Conservation (phyloP, 2,113 vertebrate genomes). For the Cettia cetti region DNA sequence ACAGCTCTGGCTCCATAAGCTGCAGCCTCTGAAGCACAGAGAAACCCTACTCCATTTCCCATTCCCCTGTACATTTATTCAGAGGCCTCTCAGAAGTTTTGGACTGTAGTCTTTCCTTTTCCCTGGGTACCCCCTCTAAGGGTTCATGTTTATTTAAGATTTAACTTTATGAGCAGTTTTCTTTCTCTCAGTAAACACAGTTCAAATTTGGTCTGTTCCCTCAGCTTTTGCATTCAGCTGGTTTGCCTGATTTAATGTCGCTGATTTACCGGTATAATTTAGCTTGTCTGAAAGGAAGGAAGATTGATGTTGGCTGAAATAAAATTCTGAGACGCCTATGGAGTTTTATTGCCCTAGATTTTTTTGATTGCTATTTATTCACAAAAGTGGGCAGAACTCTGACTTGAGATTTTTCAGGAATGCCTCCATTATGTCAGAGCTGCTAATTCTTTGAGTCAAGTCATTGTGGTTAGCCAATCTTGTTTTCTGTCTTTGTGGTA, state of each 20-base stretch:
- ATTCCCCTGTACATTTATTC: neutral
- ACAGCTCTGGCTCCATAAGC: neutral
- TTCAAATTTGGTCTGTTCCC: neutral
- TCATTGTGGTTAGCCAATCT: slow-evolving; percentile 59
- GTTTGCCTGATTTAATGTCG: neutral
- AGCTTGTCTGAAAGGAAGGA: slow-evolving; percentile 7
- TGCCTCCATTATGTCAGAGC: neutral
- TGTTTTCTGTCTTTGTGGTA: slow-evolving; percentile 55
- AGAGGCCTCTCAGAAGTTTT: neutral
- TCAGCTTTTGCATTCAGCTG: slow-evolving; percentile 10
- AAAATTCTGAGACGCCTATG: slow-evolving; percentile 3
- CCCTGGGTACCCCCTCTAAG: neutral
- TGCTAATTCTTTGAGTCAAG: slow-evolving; percentile 41
- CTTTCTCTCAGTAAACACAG: neutral
- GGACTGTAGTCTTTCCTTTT: neutral
- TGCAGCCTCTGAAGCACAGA: neutral
- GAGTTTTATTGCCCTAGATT: slow-evolving; percentile 23
- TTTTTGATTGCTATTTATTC: slow-evolving; percentile 3
- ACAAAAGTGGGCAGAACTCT: neutral
- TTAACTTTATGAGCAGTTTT: slow-evolving; percentile 9
- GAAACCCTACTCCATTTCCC: neutral
- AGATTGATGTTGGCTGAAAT: slow-evolving; percentile 15
- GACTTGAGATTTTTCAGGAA: slow-evolving; percentile 40
- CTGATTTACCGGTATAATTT: neutral
- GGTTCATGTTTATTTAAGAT: neutral